Percentiles rank a stretch among this genome's conserved stretches.
Evolutionary conservation across 2,888 invertebrate genomes (phyloP).

Genomic region (Erebia aethiops): DNA sequence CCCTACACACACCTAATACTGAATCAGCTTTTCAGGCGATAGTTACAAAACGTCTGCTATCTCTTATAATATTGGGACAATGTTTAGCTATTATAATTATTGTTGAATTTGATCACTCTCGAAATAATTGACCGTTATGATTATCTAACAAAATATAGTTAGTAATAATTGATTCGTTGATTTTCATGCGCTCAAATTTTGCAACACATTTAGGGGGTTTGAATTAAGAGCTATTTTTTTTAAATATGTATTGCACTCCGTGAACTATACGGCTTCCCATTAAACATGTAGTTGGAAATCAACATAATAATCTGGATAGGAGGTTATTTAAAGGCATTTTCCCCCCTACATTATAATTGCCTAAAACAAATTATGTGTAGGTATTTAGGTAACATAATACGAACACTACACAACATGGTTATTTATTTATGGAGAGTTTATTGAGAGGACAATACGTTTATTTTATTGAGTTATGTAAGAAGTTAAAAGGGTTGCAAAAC

Average conservation of each 20-base stretch:
- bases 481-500: slow-evolving; percentile 31
- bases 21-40: too few species aligned
- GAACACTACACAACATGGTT: too few species aligned
- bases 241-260: not conserved
- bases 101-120: slow-evolving; percentile 41
- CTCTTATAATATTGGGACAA: too few species aligned
- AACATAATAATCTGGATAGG: not conserved
- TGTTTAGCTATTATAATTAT: slow-evolving; percentile 41
- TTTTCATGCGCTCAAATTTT: slow-evolving; percentile 29
- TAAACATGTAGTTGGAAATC: not conserved
- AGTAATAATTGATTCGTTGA: slow-evolving; percentile 28
- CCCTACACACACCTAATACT: too few species aligned
- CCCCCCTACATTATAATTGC: too few species aligned
- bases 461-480: not conserved
- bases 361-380: too few species aligned
- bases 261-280: not conserved
- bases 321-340: not conserved
- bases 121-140: slow-evolving; percentile 35
- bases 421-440: too few species aligned
- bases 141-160: slow-evolving; percentile 32
- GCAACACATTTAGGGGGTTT: slow-evolving; percentile 27
- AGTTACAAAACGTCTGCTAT: too few species aligned
- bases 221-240: not conserved
- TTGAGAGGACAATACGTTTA: not conserved
- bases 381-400: too few species aligned